A percentile compares a stretch with the other conserved stretches of the same genome.
Evolutionary conservation across 2,113 vertebrate species (phyloP).

Genomic region (Smithornis capensis): DNA sequence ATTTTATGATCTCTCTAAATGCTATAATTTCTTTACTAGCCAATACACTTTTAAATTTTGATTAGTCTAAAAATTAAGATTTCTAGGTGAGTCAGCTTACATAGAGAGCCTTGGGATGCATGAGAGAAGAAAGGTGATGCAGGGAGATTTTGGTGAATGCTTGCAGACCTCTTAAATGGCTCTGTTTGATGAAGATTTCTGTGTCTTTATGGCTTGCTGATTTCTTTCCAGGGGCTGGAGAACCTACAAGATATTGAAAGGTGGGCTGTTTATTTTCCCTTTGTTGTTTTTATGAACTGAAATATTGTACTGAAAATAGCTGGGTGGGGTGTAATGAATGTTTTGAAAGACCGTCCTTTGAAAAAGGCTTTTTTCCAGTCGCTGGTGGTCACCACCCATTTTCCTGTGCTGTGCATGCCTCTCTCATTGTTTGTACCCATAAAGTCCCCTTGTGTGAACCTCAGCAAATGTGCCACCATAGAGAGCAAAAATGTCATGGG

Average conservation of each 20-base stretch:
- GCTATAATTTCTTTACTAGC: not conserved
- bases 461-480: not conserved
- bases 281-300: constrained; percentile 56
- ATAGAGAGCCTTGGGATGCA: not conserved
- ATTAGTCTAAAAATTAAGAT: not conserved
- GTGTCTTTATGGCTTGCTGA: not conserved
- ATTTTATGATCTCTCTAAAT: not conserved
- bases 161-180: not conserved
- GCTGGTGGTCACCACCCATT: constrained; percentile 61
- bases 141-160: not conserved
- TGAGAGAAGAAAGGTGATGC: not conserved
- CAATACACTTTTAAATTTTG: not conserved
- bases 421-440: constrained; percentile 50
- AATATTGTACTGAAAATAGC: constrained; percentile 57
- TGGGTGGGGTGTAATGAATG: constrained; percentile 49
- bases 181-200: not conserved
- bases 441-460: constrained; percentile 31
- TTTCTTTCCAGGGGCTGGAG: not conserved
- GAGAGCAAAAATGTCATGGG: not conserved
- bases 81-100: not conserved
- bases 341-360: constrained; percentile 61
- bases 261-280: constrained; percentile 55
- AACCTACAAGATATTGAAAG: not conserved
- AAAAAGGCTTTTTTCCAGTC: constrained; percentile 45
- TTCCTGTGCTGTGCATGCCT: constrained; percentile 9